Evolutionary conservation across 2,797 vertebrate genomes (phyloP).

Genomic region (Sparidentex hasta): DNA sequence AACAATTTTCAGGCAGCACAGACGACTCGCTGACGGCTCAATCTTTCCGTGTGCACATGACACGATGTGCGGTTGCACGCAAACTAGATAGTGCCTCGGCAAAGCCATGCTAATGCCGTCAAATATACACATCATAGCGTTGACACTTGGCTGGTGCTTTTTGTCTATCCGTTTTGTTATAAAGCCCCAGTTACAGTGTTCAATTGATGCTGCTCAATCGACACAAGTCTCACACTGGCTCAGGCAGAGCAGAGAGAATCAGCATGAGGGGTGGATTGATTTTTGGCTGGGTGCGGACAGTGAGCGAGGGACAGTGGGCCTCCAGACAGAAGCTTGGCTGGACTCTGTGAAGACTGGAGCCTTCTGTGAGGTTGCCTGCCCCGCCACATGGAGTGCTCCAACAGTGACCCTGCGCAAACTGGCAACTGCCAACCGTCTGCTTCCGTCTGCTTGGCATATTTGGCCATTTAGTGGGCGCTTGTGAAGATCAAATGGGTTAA

Average conservation of each 20-base stretch:
- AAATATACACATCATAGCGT: conserved; percentile 82
- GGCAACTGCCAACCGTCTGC: conserved; percentile 97
- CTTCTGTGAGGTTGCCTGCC: conserved; percentile 87
- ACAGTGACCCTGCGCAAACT: conserved; percentile 93
- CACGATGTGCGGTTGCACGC: conserved; percentile 34
- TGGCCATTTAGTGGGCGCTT: conserved; percentile 98
- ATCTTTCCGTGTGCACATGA: conserved; percentile 39
- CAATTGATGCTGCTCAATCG: conserved; percentile 77
- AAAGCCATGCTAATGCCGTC: conserved; percentile 63
- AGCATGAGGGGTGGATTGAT: conserved; percentile 81
- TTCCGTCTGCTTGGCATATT: conserved; percentile 99
- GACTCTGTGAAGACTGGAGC: conserved; percentile 81
- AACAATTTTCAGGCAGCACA: conserved; percentile 32
- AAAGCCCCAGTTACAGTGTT: conserved; percentile 79
- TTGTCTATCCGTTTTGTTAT: conserved; percentile 77
- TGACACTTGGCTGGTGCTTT: conserved; percentile 81
- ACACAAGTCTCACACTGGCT: conserved; percentile 80
- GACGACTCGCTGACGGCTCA: conserved; percentile 34
- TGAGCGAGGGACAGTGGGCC: conserved; percentile 77
- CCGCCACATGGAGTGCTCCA: conserved; percentile 87
- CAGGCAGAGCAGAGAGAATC: conserved; percentile 71
- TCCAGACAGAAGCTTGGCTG: conserved; percentile 86
- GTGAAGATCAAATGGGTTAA: conserved; percentile 99
- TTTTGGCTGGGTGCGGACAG: conserved; percentile 79
- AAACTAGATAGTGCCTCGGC: conserved; percentile 52